These are phyloP conservation scores for Spodoptera picta DNA, from an alignment of 2,888 invertebrate genomes.

Conservation along the genomic window DNA sequence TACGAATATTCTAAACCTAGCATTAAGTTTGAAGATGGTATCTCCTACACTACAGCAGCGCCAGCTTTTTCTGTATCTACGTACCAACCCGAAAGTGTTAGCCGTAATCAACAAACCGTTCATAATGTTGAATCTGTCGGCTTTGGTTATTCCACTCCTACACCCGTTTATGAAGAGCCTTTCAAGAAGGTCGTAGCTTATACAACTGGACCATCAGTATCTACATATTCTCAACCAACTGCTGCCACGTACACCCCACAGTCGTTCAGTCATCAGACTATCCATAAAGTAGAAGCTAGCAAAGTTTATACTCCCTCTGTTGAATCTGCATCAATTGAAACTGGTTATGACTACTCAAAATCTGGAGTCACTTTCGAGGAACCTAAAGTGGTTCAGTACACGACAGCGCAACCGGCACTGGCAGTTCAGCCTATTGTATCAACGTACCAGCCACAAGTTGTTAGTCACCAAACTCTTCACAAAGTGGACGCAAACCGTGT, in stretches of 20 bases:
- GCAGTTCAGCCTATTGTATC: conserved; percentile 67
- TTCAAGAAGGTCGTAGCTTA: conserved; percentile 81
- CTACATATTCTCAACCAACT: conserved; percentile 70
- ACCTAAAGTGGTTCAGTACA: conserved; percentile 65
- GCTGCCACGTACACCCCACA: conserved; percentile 70
- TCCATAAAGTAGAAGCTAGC: conserved; percentile 70
- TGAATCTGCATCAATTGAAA: conserved; percentile 51
- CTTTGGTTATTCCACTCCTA: conserved; percentile 73
- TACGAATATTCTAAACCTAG: conserved; percentile 78
- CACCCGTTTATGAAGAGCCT: conserved; percentile 77
- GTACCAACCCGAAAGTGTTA: conserved; percentile 75
- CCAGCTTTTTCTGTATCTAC: conserved; percentile 75
- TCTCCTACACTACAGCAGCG: conserved; percentile 73
- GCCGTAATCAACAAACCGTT: conserved; percentile 75
- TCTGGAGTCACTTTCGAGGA: conserved; percentile 60
- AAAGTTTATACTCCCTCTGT: conserved; percentile 63
- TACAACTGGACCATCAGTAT: conserved; percentile 75
- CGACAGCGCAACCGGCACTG: conserved; percentile 69
- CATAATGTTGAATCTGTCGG: conserved; percentile 73
- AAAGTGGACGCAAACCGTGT: conserved; percentile 72
- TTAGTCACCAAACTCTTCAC: conserved; percentile 75
- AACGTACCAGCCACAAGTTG: conserved; percentile 74
- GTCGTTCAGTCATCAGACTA: conserved; percentile 75
- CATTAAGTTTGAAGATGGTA: conserved; percentile 78
- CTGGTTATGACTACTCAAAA: conserved; percentile 56